Percentiles rank a stretch among this genome's conserved stretches.
phyloP scores from a whole-genome alignment of 2,797 vertebrate species.

The Lutjanus campechanus region DNA sequence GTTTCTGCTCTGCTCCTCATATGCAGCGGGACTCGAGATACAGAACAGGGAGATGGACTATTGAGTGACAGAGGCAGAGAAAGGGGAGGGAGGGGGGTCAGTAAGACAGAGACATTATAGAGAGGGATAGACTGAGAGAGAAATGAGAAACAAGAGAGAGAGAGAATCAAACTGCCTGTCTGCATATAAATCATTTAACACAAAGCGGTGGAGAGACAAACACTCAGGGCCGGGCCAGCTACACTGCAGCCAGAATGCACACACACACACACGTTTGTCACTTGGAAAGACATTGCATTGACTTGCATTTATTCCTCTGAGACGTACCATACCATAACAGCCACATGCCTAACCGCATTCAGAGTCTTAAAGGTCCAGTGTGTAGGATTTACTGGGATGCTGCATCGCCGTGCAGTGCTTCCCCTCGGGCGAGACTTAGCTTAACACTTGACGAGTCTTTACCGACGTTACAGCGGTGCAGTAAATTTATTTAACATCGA shows the following conservation, averaged over 20 bases:
- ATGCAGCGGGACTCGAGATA: slow-evolving; percentile 24
- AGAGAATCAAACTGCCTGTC: slow-evolving; percentile 60
- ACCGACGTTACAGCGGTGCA: too few species aligned
- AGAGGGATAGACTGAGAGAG: slow-evolving; percentile 37
- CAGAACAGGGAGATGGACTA: slow-evolving; percentile 29
- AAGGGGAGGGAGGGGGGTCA: slow-evolving; percentile 15
- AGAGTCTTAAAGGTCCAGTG: not conserved
- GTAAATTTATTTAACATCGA: too few species aligned
- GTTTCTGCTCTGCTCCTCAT: slow-evolving; percentile 15
- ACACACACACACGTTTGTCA: slow-evolving; percentile 47
- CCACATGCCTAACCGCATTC: not conserved
- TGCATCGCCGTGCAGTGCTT: too few species aligned
- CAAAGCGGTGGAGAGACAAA: slow-evolving; percentile 65
- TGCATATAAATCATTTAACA: slow-evolving; percentile 74
- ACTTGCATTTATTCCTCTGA: slow-evolving; percentile 8
- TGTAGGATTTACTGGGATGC: too few species aligned
- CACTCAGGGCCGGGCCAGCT: slow-evolving; percentile 38
- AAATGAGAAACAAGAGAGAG: slow-evolving; percentile 50
- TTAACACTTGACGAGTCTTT: too few species aligned
- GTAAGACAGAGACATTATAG: slow-evolving; percentile 46
- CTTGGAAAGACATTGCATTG: not conserved
- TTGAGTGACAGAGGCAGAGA: slow-evolving; percentile 23
- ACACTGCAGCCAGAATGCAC: slow-evolving; percentile 35
- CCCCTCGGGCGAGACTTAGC: too few species aligned
- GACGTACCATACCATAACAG: not conserved